Evolutionary conservation across 2,113 vertebrate species (phyloP).

Genomic region (Coregonus clupeaformis): DNA sequence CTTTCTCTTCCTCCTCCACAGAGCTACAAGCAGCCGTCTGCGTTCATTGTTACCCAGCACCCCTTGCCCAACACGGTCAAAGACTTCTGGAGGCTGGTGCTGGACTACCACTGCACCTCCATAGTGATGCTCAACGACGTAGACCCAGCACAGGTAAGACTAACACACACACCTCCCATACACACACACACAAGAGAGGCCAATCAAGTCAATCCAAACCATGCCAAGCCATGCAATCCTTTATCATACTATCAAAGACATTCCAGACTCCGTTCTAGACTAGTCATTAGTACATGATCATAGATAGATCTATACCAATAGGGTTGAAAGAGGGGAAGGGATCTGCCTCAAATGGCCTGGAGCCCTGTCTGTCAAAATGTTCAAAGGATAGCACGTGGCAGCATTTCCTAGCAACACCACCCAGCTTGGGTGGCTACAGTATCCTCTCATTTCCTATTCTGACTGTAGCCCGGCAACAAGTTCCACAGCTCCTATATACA

Average conservation of each 20-base stretch:
- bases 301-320: no score
- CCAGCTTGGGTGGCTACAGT: neutral
- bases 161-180: no score
- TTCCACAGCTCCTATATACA: no score
- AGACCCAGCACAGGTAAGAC: constrained; percentile 89
- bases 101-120: constrained; percentile 96
- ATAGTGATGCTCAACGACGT: constrained; percentile 98
- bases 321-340: no score
- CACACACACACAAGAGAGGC: constrained; percentile 1
- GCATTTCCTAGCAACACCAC: neutral
- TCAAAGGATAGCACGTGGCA: neutral
- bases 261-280: no score
- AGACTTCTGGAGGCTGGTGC: constrained; percentile 96
- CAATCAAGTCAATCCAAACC: neutral
- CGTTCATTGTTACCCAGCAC: constrained; percentile 98
- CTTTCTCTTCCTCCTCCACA: constrained; percentile 70
- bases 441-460: constrained; percentile 22
- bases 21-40: constrained; percentile 98
- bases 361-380: no score
- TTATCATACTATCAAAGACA: no score
- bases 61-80: constrained; percentile 97
- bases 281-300: no score
- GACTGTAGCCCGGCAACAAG: constrained; percentile 9
- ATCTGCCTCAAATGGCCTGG: no score
- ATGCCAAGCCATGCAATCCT: no score